Evolutionary conservation across 2,113 vertebrate genomes (phyloP).

Genomic region (Proterorhinus semilunaris): DNA sequence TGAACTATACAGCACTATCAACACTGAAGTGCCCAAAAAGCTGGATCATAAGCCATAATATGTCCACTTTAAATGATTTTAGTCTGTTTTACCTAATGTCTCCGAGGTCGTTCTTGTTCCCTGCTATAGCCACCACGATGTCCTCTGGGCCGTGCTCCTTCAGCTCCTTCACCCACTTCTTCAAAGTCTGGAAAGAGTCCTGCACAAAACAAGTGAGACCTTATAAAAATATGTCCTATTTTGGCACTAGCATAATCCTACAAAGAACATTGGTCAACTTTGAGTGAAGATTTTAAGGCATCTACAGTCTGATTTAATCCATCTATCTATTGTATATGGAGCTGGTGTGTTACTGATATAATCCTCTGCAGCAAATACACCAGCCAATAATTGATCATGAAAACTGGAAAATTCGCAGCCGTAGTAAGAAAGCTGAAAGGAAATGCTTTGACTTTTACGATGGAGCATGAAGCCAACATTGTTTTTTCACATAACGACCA

Average conservation of each 20-base stretch:
- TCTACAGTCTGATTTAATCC: too few relatives aligned
- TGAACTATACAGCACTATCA: too few relatives aligned
- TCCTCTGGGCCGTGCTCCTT: conserved; percentile 97
- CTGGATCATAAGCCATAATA: too few relatives aligned
- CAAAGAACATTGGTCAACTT: too few relatives aligned
- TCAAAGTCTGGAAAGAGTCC: conserved; percentile 98
- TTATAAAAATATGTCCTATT: not conserved
- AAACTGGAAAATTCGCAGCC: not conserved
- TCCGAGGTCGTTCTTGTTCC: conserved; percentile 96
- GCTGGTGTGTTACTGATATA: too few relatives aligned
- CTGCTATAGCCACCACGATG: conserved; percentile 96
- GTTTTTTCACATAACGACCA: conserved; percentile 11
- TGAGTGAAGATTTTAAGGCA: too few relatives aligned
- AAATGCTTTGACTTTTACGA: not conserved
- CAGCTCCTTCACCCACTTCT: conserved; percentile 98
- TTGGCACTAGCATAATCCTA: too few relatives aligned
- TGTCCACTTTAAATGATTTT: too few relatives aligned
- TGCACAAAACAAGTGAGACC: conserved; percentile 61
- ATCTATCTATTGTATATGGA: too few relatives aligned
- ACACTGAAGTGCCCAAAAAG: too few relatives aligned
- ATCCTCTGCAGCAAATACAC: too few relatives aligned
- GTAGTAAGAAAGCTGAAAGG: not conserved
- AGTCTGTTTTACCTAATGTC: conserved; percentile 85
- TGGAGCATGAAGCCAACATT: conserved; percentile 12
- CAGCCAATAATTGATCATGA: not conserved